These are phyloP conservation scores for Athalia cordata DNA, from an alignment of 2,888 invertebrate genomes.

Conservation along the genomic window DNA sequence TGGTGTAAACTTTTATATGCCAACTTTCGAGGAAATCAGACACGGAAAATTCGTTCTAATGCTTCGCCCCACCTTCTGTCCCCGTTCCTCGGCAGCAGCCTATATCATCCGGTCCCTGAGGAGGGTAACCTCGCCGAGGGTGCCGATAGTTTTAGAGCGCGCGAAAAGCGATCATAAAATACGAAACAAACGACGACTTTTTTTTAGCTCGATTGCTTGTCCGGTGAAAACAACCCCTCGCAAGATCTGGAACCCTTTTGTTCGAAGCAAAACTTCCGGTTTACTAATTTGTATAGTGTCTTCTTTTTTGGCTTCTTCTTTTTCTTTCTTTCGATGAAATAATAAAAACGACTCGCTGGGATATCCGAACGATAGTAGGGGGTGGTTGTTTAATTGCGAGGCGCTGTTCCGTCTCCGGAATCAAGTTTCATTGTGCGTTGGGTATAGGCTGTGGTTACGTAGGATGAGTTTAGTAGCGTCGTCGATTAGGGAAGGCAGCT, in stretches of 20 bases:
- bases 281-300: too few species aligned
- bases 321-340: too few species aligned
- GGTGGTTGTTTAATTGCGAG: background rate
- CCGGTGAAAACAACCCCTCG: background rate
- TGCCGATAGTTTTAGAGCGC: constrained; percentile 1
- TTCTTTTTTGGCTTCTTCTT: too few species aligned
- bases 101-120: background rate
- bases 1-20: constrained; percentile 72
- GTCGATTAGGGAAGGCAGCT: constrained; percentile 65
- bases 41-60: constrained; percentile 50
- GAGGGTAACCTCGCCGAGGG: background rate
- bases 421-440: background rate
- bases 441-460: constrained; percentile 3
- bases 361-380: too few species aligned
- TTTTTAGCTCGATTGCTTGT: constrained; percentile 16
- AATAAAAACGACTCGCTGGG: too few species aligned
- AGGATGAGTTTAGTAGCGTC: constrained; percentile 60
- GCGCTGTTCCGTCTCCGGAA: background rate
- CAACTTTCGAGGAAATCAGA: constrained; percentile 70
- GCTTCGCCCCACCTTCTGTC: background rate
- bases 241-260: too few species aligned
- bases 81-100: background rate
- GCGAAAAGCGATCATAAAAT: constrained; percentile 35
- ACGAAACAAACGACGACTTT: constrained; percentile 31
- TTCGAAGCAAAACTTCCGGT: background rate